Evolutionary conservation across 2,113 vertebrate species (phyloP).

Genomic region (Etheostoma cragini): DNA sequence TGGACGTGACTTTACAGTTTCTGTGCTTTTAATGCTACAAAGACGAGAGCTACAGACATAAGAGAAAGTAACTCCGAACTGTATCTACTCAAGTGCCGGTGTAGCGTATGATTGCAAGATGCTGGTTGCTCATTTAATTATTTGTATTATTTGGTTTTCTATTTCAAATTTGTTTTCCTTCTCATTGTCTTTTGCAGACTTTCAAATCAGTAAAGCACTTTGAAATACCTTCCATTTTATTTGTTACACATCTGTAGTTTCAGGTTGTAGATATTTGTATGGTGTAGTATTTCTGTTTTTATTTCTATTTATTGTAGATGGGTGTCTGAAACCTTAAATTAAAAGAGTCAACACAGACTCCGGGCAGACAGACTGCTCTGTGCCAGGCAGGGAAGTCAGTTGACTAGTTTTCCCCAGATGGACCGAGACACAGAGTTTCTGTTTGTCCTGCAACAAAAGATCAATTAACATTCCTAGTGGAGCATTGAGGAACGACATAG

Average conservation of each 20-base stretch:
- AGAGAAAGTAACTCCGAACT: neutral
- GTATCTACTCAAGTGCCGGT: neutral
- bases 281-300: neutral
- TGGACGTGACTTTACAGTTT: constrained; percentile 11
- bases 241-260: neutral
- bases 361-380: constrained; percentile 17
- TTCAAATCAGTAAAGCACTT: neutral
- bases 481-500: constrained; percentile 59
- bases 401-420: constrained; percentile 74
- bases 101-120: neutral
- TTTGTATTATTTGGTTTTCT: neutral
- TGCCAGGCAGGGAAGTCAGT: constrained; percentile 41
- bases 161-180: neutral
- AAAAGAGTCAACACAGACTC: constrained; percentile 44
- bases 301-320: neutral
- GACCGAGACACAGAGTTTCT: constrained; percentile 71
- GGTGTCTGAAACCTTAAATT: constrained; percentile 25
- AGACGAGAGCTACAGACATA: neutral
- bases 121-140: neutral
- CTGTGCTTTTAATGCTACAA: neutral
- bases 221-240: neutral
- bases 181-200: neutral
- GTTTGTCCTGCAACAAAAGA: constrained; percentile 76
- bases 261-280: constrained; percentile 5
- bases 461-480: constrained; percentile 76